phyloP scores from a whole-genome alignment of 1,140 invertebrate species.

The Megalopta genalis region DNA sequence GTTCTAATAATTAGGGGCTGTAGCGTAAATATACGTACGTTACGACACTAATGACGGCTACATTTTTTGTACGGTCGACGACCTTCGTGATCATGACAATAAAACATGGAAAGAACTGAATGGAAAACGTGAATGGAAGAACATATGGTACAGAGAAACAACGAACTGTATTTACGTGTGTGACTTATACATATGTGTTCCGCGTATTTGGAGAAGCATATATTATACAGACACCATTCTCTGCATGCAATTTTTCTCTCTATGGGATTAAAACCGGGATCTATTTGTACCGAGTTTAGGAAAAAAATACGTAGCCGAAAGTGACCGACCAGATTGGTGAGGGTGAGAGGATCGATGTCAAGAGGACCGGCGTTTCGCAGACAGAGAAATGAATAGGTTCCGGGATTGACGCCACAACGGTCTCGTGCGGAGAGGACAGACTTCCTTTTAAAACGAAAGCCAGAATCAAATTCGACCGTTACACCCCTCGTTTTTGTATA shows the following conservation, averaged over 20 bases:
- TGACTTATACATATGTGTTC: conserved; percentile 32
- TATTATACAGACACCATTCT: conserved; percentile 11
- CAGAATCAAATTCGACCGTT: not conserved
- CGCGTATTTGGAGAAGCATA: conserved; percentile 8
- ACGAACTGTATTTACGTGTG: conserved; percentile 26
- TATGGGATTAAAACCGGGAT: conserved; percentile 63
- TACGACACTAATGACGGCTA: conserved; percentile 30
- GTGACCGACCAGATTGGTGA: conserved; percentile 66
- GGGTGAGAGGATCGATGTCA: conserved; percentile 51
- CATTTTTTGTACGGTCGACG: conserved; percentile 42
- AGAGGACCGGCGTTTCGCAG: conserved; percentile 53
- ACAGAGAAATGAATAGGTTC: conserved; percentile 27
- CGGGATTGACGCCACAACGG: not conserved
- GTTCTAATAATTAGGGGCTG: not conserved
- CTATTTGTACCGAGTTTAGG: conserved; percentile 71
- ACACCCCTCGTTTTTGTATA: not conserved
- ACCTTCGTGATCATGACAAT: conserved; percentile 24
- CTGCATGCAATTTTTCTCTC: conserved; percentile 9
- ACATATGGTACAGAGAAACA: conserved; percentile 27
- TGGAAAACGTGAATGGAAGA: not conserved
- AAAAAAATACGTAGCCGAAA: conserved; percentile 70
- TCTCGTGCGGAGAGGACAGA: not conserved
- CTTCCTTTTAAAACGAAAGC: not conserved
- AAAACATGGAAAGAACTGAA: conserved; percentile 5
- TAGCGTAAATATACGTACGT: not conserved